These are phyloP conservation scores for Sylvia atricapilla DNA, from an alignment of 2,113 vertebrate genomes.

Conservation along the genomic window DNA sequence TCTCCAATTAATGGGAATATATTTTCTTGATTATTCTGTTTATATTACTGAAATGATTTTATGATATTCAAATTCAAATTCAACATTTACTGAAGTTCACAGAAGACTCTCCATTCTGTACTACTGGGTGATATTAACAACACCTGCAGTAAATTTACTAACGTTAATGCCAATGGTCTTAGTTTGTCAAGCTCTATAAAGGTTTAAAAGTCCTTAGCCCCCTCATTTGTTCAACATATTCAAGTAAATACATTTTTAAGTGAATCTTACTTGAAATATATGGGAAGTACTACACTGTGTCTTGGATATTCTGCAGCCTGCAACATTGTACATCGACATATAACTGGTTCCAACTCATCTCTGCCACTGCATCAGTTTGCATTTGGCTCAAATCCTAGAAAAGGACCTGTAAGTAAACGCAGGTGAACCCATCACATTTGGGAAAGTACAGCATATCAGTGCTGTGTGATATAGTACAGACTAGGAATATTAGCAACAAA, in stretches of 20 bases:
- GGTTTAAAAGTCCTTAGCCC: neutral
- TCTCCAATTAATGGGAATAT: neutral
- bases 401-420: neutral
- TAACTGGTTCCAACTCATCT: neutral
- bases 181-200: neutral
- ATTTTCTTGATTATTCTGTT: neutral
- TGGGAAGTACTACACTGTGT: neutral
- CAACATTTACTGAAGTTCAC: neutral
- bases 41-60: neutral
- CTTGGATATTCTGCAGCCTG: neutral
- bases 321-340: neutral
- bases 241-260: neutral
- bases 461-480: neutral
- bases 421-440: neutral
- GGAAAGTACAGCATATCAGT: neutral
- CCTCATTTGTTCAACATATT: neutral
- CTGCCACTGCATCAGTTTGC: neutral
- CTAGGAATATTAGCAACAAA: neutral
- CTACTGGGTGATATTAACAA: neutral
- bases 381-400: rapidly evolving
- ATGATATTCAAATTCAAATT: neutral
- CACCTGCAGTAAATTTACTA: neutral
- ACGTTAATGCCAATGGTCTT: neutral
- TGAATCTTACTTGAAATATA: neutral
- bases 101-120: neutral